Conservation (phyloP, 2,113 vertebrate genomes). For the Sceloporus tristichus region DNA sequence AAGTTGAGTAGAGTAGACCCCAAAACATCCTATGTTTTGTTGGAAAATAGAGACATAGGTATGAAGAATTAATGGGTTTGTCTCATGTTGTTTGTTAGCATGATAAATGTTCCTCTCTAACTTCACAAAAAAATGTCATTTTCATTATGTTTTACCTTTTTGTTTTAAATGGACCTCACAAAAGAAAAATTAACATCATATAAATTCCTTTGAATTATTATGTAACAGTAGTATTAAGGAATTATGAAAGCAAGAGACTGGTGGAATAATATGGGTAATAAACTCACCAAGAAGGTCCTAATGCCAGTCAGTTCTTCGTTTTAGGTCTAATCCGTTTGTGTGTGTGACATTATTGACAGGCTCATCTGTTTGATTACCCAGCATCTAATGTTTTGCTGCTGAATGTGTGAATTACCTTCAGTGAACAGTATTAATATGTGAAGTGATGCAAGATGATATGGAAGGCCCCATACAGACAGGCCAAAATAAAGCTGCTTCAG, state of each 20-base stretch:
- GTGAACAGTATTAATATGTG: not conserved
- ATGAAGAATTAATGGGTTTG: not conserved
- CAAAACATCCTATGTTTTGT: not conserved
- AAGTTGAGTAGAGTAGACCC: not conserved
- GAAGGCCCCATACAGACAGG: too few relatives aligned
- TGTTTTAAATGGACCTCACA: not conserved
- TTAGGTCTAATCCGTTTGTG: not conserved
- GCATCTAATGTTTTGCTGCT: not conserved
- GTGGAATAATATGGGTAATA: not conserved
- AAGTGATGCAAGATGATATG: not conserved
- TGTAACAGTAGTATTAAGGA: not conserved
- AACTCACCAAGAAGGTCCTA: not conserved
- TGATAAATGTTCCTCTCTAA: not conserved
- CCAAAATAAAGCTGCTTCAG: not conserved
- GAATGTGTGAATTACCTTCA: not conserved
- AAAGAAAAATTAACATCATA: not conserved
- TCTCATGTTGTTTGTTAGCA: not conserved
- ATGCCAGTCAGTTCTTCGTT: not conserved
- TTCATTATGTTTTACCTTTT: not conserved
- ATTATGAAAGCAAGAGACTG: not conserved
- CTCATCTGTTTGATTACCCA: not conserved
- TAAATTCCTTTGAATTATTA: not conserved
- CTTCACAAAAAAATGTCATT: not conserved
- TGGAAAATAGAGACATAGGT: not conserved
- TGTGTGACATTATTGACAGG: not conserved